phyloP scores from a whole-genome alignment of 2,888 invertebrate genomes.

The Drosophila birchii region DNA sequence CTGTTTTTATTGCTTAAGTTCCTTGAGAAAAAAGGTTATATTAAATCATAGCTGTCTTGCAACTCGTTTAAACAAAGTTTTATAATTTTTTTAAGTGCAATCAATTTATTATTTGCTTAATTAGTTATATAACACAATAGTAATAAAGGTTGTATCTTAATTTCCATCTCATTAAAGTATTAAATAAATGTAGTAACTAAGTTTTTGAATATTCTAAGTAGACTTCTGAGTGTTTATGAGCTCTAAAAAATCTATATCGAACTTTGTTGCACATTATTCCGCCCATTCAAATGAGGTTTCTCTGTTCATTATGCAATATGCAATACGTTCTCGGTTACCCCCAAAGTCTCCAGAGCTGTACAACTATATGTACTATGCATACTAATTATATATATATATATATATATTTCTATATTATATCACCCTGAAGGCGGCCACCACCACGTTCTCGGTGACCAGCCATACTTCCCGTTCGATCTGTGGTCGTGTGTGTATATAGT shows the following conservation, averaged over 20 bases:
- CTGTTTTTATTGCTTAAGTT: background rate
- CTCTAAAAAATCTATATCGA: background rate
- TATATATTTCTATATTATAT: conserved; percentile 44
- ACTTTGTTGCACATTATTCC: conserved; percentile 8
- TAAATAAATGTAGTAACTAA: too few relatives aligned
- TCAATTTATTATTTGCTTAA: background rate
- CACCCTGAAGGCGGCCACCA: conserved; percentile 54
- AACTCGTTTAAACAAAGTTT: too few relatives aligned
- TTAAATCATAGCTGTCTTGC: background rate
- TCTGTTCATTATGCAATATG: conserved; percentile 25
- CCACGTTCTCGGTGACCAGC: conserved; percentile 55
- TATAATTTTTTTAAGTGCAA: background rate
- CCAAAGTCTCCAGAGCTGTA: conserved; percentile 9
- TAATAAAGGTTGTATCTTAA: background rate
- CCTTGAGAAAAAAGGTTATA: too few relatives aligned
- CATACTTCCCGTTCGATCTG: conserved; percentile 69
- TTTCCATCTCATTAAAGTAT: background rate
- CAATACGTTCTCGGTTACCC: background rate
- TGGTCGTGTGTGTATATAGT: conserved; percentile 28
- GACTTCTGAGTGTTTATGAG: background rate
- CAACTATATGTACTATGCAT: conserved; percentile 28
- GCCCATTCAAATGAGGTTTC: conserved; percentile 14
- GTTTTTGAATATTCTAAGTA: too few relatives aligned
- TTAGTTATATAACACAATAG: background rate
- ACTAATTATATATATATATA: conserved; percentile 17